These are phyloP conservation scores for Cyanoderma ruficeps DNA, from an alignment of 2,113 vertebrate species.

Conservation along the genomic window DNA sequence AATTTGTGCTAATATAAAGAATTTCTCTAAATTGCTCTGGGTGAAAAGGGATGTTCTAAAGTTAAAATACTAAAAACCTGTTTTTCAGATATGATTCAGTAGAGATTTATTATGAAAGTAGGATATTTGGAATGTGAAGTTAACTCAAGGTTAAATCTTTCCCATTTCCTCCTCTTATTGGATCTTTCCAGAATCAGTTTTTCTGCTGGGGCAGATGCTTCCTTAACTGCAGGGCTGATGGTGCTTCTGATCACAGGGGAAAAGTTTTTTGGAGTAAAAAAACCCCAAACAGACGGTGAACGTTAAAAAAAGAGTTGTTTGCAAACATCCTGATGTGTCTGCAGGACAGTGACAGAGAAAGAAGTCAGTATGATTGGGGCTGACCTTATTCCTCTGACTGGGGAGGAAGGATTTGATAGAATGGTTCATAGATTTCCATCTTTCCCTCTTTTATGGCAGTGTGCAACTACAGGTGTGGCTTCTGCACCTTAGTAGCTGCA, in stretches of 20 bases:
- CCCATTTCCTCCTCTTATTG: neutral
- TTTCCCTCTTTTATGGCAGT: neutral
- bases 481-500: neutral
- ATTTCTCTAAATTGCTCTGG: neutral
- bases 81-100: neutral
- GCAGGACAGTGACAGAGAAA: neutral
- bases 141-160: neutral
- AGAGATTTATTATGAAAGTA: neutral
- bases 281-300: neutral
- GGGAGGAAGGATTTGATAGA: neutral
- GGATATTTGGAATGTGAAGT: neutral
- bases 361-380: neutral
- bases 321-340: neutral
- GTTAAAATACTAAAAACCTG: neutral
- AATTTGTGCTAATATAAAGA: constrained; percentile 3
- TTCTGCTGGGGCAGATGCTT: constrained; percentile 2
- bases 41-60: neutral
- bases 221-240: neutral
- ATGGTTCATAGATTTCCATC: neutral
- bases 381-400: neutral
- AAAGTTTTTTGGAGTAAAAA: neutral
- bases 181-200: neutral
- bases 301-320: neutral
- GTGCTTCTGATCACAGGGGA: neutral
- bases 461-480: neutral